These are phyloP conservation scores for Elanus axillaris DNA, from an alignment of 2,113 vertebrate genomes.

Conservation along the genomic window DNA sequence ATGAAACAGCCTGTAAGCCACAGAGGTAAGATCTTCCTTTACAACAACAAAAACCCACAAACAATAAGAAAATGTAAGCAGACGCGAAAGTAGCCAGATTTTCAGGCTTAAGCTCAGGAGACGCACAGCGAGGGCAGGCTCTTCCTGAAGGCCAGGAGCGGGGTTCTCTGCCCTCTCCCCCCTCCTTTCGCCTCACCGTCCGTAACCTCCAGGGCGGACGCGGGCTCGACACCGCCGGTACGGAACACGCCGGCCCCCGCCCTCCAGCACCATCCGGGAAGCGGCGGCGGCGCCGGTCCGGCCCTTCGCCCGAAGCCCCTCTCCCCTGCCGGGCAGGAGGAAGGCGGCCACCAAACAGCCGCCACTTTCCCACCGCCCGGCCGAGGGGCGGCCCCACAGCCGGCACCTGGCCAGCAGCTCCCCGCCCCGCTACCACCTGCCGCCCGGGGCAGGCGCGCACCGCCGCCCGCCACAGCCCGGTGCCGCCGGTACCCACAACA, in stretches of 20 bases:
- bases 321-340: too few relatives aligned
- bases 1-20: not conserved
- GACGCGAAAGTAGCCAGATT: not conserved
- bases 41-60: too few relatives aligned
- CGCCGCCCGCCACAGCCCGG: not conserved
- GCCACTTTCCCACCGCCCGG: not conserved
- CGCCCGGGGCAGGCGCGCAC: not conserved
- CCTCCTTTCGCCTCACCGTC: not conserved
- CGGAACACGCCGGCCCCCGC: fast-evolving
- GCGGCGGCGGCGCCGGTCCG: not conserved
- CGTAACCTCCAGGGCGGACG: not conserved
- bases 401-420: not conserved
- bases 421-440: not conserved
- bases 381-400: not conserved
- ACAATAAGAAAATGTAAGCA: not conserved
- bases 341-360: not conserved
- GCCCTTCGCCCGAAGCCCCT: not conserved
- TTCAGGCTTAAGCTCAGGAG: not conserved
- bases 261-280: too few relatives aligned
- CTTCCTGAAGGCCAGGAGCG: not conserved
- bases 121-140: fast-evolving
- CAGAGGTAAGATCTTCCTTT: not conserved
- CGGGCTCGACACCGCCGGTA: not conserved
- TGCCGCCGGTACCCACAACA: not conserved
- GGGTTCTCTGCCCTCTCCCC: not conserved